These are phyloP conservation scores for Perca fluviatilis DNA, from an alignment of 2,113 vertebrate genomes.

Conservation along the genomic window DNA sequence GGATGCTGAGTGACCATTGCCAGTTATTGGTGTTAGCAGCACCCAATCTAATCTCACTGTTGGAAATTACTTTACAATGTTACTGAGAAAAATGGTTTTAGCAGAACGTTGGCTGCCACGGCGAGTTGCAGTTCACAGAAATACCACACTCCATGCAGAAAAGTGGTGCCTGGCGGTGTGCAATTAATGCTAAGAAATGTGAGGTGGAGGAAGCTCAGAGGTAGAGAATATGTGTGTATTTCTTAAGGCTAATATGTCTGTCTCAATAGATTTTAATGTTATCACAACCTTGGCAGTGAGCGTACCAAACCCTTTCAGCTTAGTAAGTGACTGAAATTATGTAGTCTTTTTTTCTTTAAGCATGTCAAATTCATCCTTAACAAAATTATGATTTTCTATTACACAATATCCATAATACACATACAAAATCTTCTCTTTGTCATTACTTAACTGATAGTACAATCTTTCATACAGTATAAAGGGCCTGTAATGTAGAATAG, in stretches of 20 bases:
- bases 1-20: not conserved
- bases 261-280: not conserved
- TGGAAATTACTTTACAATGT: not conserved
- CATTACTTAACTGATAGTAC: not conserved
- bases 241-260: not conserved
- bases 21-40: not conserved
- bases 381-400: not conserved
- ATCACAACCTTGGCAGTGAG: slow-evolving; percentile 21
- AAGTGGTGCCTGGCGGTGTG: not conserved
- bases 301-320: not conserved
- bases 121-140: slow-evolving; percentile 2
- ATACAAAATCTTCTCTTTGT: not conserved
- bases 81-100: slow-evolving; percentile 3
- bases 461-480: not conserved
- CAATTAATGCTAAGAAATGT: not conserved
- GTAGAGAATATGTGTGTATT: slow-evolving; percentile 26
- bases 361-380: not conserved
- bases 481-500: not conserved
- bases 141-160: not conserved
- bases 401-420: not conserved
- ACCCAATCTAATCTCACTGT: not conserved
- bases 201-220: not conserved
- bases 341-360: not conserved
- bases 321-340: not conserved
- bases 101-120: not conserved